Conservation (phyloP, 2,888 invertebrate genomes). For the Drosophila meridionalis region DNA sequence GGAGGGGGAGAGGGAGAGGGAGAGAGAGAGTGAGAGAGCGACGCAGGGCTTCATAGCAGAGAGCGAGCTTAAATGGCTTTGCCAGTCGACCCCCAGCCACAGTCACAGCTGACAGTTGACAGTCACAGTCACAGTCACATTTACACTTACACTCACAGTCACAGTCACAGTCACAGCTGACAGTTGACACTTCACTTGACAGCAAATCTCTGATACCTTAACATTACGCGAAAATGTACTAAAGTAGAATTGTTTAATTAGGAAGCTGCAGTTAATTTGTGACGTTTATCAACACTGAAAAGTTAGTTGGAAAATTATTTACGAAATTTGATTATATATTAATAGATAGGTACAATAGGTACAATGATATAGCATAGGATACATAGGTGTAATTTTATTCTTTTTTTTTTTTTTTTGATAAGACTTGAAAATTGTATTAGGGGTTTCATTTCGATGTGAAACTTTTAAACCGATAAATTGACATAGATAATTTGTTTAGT, state of each 20-base stretch:
- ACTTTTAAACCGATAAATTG: too few species aligned
- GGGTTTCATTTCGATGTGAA: too few species aligned
- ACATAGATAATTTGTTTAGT: too few species aligned
- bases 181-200: neutral
- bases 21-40: neutral
- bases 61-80: constrained; percentile 22
- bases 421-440: too few species aligned
- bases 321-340: neutral
- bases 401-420: too few species aligned
- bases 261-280: neutral
- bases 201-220: neutral
- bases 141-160: neutral
- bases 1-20: neutral
- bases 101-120: neutral
- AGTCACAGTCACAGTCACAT: neutral
- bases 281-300: neutral
- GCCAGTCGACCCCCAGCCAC: constrained; percentile 29
- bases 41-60: neutral
- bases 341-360: neutral
- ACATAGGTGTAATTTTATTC: too few species aligned
- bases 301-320: neutral
- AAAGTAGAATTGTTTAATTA: neutral
- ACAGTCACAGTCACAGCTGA: neutral
- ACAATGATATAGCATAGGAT: neutral
- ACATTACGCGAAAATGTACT: neutral